These are phyloP conservation scores for Limnephilus rhombicus DNA, from an alignment of 2,888 invertebrate species.

Conservation along the genomic window DNA sequence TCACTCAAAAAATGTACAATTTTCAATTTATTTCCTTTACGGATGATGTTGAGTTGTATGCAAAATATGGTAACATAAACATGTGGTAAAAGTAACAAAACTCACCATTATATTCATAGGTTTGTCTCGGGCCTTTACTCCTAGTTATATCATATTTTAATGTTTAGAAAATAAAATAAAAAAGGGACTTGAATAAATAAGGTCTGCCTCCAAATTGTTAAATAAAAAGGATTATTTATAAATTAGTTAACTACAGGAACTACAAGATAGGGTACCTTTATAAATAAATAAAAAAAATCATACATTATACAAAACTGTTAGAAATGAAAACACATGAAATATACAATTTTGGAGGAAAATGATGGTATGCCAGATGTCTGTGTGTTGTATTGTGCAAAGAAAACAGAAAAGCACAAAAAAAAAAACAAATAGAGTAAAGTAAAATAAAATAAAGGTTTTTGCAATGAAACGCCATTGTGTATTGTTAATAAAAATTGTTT, in stretches of 20 bases:
- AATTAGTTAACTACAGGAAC: not conserved
- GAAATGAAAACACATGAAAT: not conserved
- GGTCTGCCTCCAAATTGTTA: not conserved
- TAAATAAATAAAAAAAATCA: not conserved
- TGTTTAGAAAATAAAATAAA: not conserved
- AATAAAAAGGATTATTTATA: not conserved
- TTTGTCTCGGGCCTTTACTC: not conserved
- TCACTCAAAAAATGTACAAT: not conserved
- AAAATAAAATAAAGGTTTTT: conserved; percentile 57
- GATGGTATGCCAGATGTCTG: conserved; percentile 11
- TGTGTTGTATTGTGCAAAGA: conserved; percentile 60
- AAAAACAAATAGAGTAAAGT: conserved; percentile 53
- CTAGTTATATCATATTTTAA: not conserved
- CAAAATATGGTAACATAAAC: conserved; percentile 2
- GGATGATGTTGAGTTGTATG: not conserved
- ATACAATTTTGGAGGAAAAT: conserved; percentile 9
- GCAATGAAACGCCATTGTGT: conserved; percentile 67
- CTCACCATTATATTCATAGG: not conserved
- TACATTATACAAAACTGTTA: not conserved
- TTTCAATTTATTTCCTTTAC: not conserved
- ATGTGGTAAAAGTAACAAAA: not conserved
- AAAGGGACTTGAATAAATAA: not conserved
- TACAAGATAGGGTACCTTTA: not conserved
- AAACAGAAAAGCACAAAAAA: conserved; percentile 45
- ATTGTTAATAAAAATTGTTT: conserved; percentile 66